Evolutionary conservation across 2,888 invertebrate genomes (phyloP).

Genomic region (Ectemnius lituratus): DNA sequence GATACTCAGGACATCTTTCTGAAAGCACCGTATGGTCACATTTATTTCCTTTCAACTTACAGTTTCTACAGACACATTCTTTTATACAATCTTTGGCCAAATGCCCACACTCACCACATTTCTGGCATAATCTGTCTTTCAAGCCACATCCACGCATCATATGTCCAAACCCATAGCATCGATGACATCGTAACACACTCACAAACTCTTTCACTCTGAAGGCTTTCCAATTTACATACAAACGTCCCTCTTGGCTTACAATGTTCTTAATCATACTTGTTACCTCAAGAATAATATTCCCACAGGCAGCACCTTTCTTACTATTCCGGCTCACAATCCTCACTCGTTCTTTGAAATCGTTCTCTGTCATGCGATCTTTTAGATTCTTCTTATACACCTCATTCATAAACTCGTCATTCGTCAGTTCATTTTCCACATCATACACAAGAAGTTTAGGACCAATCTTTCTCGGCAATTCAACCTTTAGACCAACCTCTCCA

Average conservation of each 20-base stretch:
- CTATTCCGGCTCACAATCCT: slow-evolving; percentile 1
- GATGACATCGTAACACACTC: slow-evolving; percentile 8
- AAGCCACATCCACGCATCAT: not conserved
- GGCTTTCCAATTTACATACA: slow-evolving; percentile 8
- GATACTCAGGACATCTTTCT: not conserved
- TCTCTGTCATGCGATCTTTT: not conserved
- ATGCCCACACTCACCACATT: slow-evolving; percentile 8
- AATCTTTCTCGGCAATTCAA: no score
- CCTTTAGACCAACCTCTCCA: no score
- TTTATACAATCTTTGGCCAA: not conserved
- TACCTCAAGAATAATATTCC: slow-evolving; percentile 1
- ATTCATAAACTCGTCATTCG: not conserved
- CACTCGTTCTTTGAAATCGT: slow-evolving; percentile 9
- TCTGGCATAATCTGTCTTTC: slow-evolving; percentile 4
- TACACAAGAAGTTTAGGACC: no score
- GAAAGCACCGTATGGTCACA: not conserved
- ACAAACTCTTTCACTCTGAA: slow-evolving; percentile 11
- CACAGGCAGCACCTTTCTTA: not conserved
- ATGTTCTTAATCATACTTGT: not conserved
- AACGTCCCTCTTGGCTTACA: not conserved
- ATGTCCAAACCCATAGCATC: slow-evolving; percentile 5
- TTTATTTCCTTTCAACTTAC: not conserved
- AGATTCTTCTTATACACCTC: slow-evolving; percentile 12
- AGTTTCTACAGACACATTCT: not conserved
- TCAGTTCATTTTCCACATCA: not conserved